Evolutionary conservation across 2,888 invertebrate species (phyloP).

Genomic region (Spilarctia lutea): DNA sequence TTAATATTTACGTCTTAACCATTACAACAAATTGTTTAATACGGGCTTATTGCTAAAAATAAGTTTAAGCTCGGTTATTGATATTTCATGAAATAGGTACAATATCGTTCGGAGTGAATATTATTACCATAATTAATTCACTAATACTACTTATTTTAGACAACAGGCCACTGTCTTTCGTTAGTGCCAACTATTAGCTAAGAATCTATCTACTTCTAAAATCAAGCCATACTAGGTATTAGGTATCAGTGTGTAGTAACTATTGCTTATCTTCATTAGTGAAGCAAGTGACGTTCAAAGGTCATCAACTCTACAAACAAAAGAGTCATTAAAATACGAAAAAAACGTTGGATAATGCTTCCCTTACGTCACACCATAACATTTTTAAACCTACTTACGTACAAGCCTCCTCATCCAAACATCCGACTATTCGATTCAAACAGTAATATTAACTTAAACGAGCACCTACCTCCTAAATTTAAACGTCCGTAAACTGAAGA

Average conservation of each 20-base stretch:
- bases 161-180: too few species aligned
- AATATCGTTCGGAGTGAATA: too few species aligned
- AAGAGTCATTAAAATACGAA: background rate
- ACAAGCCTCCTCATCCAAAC: conserved; percentile 31
- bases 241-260: background rate
- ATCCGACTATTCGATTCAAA: conserved; percentile 49
- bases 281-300: background rate
- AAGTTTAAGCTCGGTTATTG: too few species aligned
- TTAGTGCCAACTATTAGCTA: background rate
- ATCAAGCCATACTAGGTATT: background rate
- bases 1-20: too few species aligned
- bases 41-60: too few species aligned
- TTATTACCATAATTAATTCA: too few species aligned
- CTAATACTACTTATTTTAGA: too few species aligned
- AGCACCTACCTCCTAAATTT: conserved; percentile 72
- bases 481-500: conserved; percentile 77
- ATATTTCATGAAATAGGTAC: too few species aligned
- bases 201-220: background rate
- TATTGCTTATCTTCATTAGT: background rate
- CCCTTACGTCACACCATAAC: conserved; percentile 39
- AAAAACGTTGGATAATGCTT: background rate
- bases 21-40: too few species aligned
- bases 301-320: background rate
- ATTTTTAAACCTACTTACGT: conserved; percentile 34
- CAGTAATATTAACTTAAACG: conserved; percentile 73